Percentiles rank a stretch among this genome's conserved stretches.
phyloP scores from a whole-genome alignment of 2,113 vertebrate genomes.

The Oostethus manadensis region DNA sequence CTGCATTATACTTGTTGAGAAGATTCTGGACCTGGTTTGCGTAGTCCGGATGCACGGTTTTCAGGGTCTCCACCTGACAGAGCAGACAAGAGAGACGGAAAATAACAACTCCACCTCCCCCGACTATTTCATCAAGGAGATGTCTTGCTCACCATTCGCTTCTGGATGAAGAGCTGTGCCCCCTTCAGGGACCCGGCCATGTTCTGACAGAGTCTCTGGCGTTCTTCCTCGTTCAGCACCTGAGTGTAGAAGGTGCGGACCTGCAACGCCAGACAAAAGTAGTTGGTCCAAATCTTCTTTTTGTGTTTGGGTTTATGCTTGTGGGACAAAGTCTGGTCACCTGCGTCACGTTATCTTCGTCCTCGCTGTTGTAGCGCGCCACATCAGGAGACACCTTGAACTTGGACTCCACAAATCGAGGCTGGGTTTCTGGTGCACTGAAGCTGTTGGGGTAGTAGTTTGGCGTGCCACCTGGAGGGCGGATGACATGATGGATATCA shows the following conservation, averaged over 20 bases:
- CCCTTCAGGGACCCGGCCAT: slow-evolving; percentile 80
- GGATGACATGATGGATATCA: background rate
- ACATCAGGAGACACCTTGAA: slow-evolving; percentile 68
- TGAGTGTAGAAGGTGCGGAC: slow-evolving; percentile 80
- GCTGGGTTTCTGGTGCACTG: slow-evolving; percentile 77
- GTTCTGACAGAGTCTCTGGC: slow-evolving; percentile 84
- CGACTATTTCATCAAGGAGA: no score
- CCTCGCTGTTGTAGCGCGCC: slow-evolving; percentile 78
- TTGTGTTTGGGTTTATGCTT: no score
- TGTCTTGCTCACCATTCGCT: slow-evolving; percentile 63
- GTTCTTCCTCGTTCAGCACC: slow-evolving; percentile 82
- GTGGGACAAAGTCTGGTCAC: slow-evolving; percentile 68
- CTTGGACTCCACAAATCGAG: slow-evolving; percentile 57
- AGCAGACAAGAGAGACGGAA: background rate
- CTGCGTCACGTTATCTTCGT: slow-evolving; percentile 89
- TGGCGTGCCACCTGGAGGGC: slow-evolving; percentile 82
- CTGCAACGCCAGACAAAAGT: slow-evolving; percentile 55
- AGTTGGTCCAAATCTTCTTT: no score
- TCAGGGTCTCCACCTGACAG: slow-evolving; percentile 82
- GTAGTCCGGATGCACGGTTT: slow-evolving; percentile 80
- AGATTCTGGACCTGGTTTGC: slow-evolving; percentile 75
- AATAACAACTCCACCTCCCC: no score
- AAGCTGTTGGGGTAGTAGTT: slow-evolving; percentile 98
- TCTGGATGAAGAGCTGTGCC: slow-evolving; percentile 90
- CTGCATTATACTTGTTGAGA: slow-evolving; percentile 79